phyloP scores from a whole-genome alignment of 1,140 invertebrate genomes.

The Lamellibrachia luymesi region DNA sequence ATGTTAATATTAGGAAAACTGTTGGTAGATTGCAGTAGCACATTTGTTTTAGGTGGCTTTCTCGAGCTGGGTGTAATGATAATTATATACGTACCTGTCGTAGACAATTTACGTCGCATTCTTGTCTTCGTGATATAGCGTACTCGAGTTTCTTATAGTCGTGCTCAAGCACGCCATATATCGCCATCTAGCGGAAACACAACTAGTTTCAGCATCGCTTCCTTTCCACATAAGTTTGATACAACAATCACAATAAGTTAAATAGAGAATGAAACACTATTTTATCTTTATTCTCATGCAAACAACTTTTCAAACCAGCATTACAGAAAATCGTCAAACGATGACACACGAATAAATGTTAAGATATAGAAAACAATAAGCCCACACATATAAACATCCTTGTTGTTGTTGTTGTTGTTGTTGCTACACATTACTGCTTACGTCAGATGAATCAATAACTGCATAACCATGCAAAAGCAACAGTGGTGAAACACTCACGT shows the following conservation, averaged over 20 bases:
- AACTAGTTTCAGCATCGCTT: neutral
- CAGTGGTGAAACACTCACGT: constrained; percentile 32
- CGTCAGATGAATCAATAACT: neutral
- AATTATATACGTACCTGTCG: neutral
- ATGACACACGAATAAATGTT: too few species aligned
- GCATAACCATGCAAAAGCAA: neutral
- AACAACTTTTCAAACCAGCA: too few species aligned
- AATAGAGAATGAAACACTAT: too few species aligned
- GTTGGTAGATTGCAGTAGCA: neutral
- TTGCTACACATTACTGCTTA: neutral
- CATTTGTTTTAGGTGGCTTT: neutral
- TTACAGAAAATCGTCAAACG: too few species aligned
- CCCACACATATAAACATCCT: too few species aligned
- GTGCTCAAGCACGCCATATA: neutral
- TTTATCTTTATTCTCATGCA: too few species aligned
- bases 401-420: too few species aligned
- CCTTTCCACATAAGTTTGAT: neutral
- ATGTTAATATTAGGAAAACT: neutral
- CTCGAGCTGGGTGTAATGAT: neutral
- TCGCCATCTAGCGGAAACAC: constrained; percentile 15
- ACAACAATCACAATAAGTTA: too few species aligned
- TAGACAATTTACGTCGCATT: constrained; percentile 17
- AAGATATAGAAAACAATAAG: too few species aligned
- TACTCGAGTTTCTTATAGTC: constrained; percentile 8
- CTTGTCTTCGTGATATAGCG: constrained; percentile 11